Evolutionary conservation across 2,888 invertebrate genomes (phyloP), one percentile per base, ranked within the genome.

Genomic region (Gisinianus flammeolus): DNA sequence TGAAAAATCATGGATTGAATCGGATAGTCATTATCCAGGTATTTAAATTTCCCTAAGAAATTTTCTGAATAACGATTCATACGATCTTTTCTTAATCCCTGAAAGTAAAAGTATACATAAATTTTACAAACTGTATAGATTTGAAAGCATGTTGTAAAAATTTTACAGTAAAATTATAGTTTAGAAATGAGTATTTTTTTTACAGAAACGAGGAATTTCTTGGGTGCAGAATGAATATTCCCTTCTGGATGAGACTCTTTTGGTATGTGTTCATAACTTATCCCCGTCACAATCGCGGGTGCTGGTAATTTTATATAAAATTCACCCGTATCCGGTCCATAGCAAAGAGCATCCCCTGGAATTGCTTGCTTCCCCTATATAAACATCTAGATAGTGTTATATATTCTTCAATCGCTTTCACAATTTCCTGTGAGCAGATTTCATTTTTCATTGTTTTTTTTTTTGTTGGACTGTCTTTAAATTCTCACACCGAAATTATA

Each of bases 261-360:
- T 5, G 76, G 6, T 19, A 76, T 22, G 24, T 76, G 76, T 19
- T 69, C 70, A 31, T 76, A 75, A 22, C 54, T 76, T 12, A 70
- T 28, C 6, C 70, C 76, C 8, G 54, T 33, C 0, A 76, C 22
- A 26, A 44, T 54, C 8, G 69, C 62, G 8, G 69, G 76, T 4
- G 69, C 31, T 19, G 69, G 28, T 8, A 76, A 31, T 12, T 1
- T n/a, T n/a, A 76, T 30, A 8, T 30, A 8, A 33, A 76, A 76
- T n/a, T 76, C 76, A 24, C 56, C 76, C 8, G 8, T 28, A n/a
- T n/a, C n/a, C 2, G 44, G 69, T 24, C 62, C 62, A 33, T 58
- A 76, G 62, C 76, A 76, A 76, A 76, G 68, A 24, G 76, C 76
- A 35, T 68, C 44, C 22, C 76, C 76, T 24, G 76, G 76, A 2